A percentile compares a stretch with the other conserved stretches of the same genome.
phyloP scores from a whole-genome alignment of 2,113 vertebrate genomes.

The Daubentonia madagascariensis region DNA sequence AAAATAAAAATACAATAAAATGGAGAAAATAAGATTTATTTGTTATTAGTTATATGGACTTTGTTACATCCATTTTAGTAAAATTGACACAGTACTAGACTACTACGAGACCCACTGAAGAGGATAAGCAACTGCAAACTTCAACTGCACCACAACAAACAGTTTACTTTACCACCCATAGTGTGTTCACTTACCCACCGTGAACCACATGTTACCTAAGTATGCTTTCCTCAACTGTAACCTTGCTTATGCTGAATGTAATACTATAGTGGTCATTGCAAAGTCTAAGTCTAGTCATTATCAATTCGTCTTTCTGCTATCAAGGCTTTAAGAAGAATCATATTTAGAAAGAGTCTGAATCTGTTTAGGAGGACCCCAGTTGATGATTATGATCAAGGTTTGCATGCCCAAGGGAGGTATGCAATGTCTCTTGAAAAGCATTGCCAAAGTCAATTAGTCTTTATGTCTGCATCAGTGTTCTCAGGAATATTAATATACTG shows the following conservation, averaged over 20 bases:
- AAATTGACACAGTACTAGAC: rapidly evolving
- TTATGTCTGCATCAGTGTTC: background rate
- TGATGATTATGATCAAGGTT: background rate
- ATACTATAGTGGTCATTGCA: background rate
- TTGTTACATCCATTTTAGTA: background rate
- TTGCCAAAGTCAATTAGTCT: background rate
- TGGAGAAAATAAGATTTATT: background rate
- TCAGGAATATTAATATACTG: background rate
- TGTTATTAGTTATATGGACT: background rate
- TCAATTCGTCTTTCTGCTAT: background rate
- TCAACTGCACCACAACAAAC: too few relatives aligned
- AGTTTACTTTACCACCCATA: background rate
- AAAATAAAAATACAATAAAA: background rate
- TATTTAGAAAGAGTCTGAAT: background rate
- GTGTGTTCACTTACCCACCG: background rate
- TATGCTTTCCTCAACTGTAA: too few relatives aligned
- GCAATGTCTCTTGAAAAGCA: background rate
- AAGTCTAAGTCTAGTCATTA: background rate
- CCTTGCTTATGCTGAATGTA: rapidly evolving
- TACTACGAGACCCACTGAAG: rapidly evolving
- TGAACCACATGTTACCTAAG: rapidly evolving
- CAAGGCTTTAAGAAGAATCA: background rate
- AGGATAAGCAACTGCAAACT: background rate
- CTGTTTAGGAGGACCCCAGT: too few relatives aligned
- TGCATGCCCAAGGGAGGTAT: background rate